Percentiles rank a stretch among this genome's conserved stretches.
These are phyloP conservation scores for Podabrus alpinus DNA, from an alignment of 2,888 invertebrate genomes.

Conservation along the genomic window DNA sequence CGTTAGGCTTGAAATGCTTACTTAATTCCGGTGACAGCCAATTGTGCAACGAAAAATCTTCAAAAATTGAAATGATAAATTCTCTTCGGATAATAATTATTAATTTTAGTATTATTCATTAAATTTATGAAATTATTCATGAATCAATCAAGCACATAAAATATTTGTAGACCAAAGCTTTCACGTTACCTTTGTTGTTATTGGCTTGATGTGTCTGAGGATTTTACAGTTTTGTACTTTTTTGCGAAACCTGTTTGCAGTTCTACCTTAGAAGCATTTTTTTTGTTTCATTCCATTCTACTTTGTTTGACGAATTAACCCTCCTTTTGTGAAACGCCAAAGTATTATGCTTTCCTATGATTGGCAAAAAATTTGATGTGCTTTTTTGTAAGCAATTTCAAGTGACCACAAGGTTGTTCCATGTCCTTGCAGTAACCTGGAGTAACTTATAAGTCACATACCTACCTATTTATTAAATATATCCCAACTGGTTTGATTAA, in stretches of 20 bases:
- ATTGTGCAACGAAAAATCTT: neutral
- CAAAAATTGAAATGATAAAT: neutral
- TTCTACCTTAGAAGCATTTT: neutral
- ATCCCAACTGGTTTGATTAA: neutral
- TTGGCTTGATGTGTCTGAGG: neutral
- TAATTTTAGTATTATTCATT: neutral
- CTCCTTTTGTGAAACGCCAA: neutral
- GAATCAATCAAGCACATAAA: neutral
- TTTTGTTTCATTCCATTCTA: neutral
- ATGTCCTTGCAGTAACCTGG: slow-evolving; percentile 15
- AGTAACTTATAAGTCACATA: slow-evolving; percentile 6
- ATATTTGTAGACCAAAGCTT: neutral
- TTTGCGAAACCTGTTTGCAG: neutral
- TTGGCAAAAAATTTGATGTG: neutral
- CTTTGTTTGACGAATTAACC: neutral
- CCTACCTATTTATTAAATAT: neutral
- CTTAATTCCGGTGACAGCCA: neutral
- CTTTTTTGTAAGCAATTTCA: neutral
- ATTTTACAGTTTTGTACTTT: neutral
- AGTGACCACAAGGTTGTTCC: slow-evolving; percentile 11
- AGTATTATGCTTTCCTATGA: neutral
- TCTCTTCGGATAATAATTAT: neutral
- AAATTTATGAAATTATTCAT: neutral
- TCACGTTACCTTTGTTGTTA: neutral
- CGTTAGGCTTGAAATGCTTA: neutral